Conservation (phyloP, 2,797 vertebrate species). For the Glyptemys insculpta region DNA sequence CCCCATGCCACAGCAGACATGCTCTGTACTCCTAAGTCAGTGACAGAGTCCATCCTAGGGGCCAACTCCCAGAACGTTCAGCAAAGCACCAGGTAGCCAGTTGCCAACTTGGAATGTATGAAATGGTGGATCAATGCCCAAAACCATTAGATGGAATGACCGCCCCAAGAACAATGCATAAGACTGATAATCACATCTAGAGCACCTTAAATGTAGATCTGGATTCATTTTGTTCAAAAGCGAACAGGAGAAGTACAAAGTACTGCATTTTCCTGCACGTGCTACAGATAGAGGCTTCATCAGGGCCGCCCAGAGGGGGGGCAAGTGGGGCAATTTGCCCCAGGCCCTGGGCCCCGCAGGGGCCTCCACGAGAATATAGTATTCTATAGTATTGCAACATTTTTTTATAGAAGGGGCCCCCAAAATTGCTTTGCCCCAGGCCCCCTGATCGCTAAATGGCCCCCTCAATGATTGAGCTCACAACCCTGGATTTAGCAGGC, state of each 20-base stretch:
- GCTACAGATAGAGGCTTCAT: rapidly evolving
- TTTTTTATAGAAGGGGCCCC: too few relatives aligned
- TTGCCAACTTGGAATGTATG: background rate
- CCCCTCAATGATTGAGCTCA: too few relatives aligned
- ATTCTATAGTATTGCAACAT: too few relatives aligned
- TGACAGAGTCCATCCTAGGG: background rate
- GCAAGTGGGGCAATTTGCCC: too few relatives aligned
- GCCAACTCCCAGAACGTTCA: background rate
- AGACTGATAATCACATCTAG: background rate
- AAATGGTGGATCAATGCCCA: background rate
- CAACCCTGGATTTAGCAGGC: too few relatives aligned
- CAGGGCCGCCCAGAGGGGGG: too few relatives aligned
- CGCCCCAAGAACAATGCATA: rapidly evolving
- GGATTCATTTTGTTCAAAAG: background rate
- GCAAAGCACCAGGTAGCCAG: background rate
- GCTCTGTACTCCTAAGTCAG: background rate
- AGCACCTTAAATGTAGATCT: background rate
- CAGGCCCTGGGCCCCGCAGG: too few relatives aligned
- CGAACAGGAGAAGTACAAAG: background rate
- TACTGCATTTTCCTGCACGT: background rate
- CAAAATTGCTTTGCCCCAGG: too few relatives aligned
- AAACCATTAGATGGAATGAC: background rate
- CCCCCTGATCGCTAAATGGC: too few relatives aligned
- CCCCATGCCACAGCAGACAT: background rate
- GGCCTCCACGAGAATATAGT: too few relatives aligned